Percentiles rank a stretch among this genome's conserved stretches.
These are phyloP conservation scores for Tribolium freemani DNA, from an alignment of 2,888 invertebrate genomes.

Conservation along the genomic window DNA sequence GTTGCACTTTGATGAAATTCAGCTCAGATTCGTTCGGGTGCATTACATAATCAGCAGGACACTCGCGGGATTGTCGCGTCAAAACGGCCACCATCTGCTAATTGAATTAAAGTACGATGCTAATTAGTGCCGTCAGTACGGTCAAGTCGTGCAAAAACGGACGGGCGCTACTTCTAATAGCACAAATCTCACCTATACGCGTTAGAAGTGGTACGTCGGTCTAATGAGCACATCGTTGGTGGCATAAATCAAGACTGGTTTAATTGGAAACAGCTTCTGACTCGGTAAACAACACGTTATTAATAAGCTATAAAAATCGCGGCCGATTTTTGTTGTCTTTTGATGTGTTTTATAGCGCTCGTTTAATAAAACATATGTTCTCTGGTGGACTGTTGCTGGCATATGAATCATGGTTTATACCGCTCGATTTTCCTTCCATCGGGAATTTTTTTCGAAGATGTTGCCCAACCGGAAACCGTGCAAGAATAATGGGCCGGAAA, in stretches of 20 bases:
- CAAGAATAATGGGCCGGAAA: constrained; percentile 16
- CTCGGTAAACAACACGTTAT: constrained; percentile 35
- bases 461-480: constrained; percentile 10
- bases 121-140: constrained; percentile 3
- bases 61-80: background rate
- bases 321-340: constrained; percentile 32
- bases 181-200: constrained; percentile 21
- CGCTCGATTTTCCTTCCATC: background rate
- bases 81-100: constrained; percentile 1
- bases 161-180: background rate
- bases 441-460: background rate
- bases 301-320: constrained; percentile 35
- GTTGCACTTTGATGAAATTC: constrained; percentile 7
- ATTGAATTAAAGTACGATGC: constrained; percentile 7
- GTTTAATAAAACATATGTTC: constrained; percentile 29
- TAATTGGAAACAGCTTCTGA: constrained; percentile 38
- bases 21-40: constrained; percentile 10
- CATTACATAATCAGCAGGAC: constrained; percentile 6
- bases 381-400: background rate
- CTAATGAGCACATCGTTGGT: constrained; percentile 38
- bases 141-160: constrained; percentile 7
- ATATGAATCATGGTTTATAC: constrained; percentile 6
- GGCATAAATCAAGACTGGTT: constrained; percentile 35
- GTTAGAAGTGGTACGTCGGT: constrained; percentile 31
- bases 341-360: constrained; percentile 30